Conservation (phyloP, 2,113 vertebrate genomes). For the Passer montanus region DNA sequence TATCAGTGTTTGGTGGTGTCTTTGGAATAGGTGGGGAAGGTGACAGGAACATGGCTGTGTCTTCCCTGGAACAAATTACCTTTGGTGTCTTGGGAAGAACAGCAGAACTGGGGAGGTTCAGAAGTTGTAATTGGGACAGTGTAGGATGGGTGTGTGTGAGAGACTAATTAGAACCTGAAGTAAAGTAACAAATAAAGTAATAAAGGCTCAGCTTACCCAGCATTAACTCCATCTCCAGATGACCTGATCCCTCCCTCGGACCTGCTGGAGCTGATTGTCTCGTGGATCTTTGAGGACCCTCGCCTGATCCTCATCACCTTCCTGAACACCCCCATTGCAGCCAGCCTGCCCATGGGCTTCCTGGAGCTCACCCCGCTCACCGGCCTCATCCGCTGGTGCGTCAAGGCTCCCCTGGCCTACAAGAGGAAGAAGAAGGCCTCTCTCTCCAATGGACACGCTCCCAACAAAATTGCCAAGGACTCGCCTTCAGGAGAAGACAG, state of each 20-base stretch:
- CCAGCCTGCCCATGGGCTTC: constrained; percentile 87
- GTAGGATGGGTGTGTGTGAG: not conserved
- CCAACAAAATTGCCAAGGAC: constrained; percentile 66
- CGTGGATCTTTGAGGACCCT: constrained; percentile 93
- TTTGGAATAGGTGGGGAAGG: not conserved
- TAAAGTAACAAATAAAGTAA: too few species aligned
- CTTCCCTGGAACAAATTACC: not conserved
- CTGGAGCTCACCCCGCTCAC: constrained; percentile 90
- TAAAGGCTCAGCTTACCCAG: not conserved
- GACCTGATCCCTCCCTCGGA: constrained; percentile 91
- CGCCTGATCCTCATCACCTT: constrained; percentile 91
- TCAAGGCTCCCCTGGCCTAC: constrained; percentile 90
- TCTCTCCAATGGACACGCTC: constrained; percentile 71
- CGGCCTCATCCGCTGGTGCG: constrained; percentile 91
- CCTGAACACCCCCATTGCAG: constrained; percentile 88
- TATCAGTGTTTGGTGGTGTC: not conserved
- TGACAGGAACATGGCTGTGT: not conserved
- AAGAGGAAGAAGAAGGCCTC: constrained; percentile 78
- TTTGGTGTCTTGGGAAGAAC: not conserved
- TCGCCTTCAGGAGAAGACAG: constrained; percentile 7
- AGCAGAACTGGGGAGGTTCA: not conserved
- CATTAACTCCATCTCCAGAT: constrained; percentile 69
- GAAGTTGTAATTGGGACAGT: not conserved
- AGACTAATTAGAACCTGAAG: not conserved
- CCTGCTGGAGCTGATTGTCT: constrained; percentile 91